phyloP scores from a whole-genome alignment of 2,888 invertebrate genomes.

The Drosophila rubida region DNA sequence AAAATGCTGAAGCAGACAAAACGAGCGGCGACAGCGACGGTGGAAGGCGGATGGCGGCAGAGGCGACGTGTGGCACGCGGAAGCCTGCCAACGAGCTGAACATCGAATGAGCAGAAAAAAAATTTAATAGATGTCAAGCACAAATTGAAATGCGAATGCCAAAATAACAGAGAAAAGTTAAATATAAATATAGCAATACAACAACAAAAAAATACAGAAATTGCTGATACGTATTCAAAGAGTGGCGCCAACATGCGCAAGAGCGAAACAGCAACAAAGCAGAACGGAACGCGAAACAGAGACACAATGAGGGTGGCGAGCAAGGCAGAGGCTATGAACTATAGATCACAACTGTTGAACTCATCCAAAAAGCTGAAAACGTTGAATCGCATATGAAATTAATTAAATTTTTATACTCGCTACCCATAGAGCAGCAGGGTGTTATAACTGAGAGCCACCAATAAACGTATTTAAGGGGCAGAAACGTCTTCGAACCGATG shows the following conservation, averaged over 20 bases:
- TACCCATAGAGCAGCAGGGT: too few relatives aligned
- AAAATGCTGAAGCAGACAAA: constrained; percentile 43
- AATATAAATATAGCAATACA: constrained; percentile 42
- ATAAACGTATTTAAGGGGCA: too few relatives aligned
- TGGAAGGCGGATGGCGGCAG: too few relatives aligned
- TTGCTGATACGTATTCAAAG: constrained; percentile 29
- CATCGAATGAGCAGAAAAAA: constrained; percentile 48
- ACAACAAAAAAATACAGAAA: constrained; percentile 1
- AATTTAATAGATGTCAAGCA: constrained; percentile 79
- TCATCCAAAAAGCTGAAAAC: constrained; percentile 35
- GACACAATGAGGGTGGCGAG: neutral
- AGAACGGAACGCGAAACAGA: neutral
- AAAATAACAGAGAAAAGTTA: constrained; percentile 36
- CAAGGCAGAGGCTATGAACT: neutral
- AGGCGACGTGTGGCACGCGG: neutral
- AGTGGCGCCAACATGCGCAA: neutral
- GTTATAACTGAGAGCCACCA: too few relatives aligned
- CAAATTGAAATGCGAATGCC: constrained; percentile 65
- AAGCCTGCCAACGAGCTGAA: constrained; percentile 11
- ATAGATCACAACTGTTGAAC: constrained; percentile 22
- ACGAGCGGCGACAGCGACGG: neutral
- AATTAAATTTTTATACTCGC: constrained; percentile 65
- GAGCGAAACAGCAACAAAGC: neutral
- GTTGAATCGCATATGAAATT: constrained; percentile 72
- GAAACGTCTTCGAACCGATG: too few relatives aligned